These are phyloP conservation scores for Phasianus colchicus DNA, from an alignment of 2,113 vertebrate genomes.

Conservation along the genomic window DNA sequence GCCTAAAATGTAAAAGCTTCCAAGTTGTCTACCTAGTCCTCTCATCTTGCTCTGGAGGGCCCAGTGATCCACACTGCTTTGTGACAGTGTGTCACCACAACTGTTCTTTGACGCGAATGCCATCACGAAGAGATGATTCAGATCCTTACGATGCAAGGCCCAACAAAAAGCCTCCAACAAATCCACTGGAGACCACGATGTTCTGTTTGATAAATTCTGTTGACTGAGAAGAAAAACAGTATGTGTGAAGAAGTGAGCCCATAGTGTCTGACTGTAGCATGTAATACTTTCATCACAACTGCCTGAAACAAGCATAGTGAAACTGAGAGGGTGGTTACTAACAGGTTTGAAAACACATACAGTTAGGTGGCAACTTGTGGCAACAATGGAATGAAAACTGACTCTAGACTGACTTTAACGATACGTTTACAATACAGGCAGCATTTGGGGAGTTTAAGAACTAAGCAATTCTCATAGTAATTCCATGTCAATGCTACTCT, in stretches of 20 bases:
- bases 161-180: conserved; percentile 95
- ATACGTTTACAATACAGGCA: background rate
- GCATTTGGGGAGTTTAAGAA: background rate
- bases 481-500: background rate
- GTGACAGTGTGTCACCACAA: background rate
- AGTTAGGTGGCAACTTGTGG: background rate
- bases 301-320: background rate
- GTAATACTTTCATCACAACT: background rate
- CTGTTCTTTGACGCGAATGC: background rate
- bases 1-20: conserved; percentile 72
- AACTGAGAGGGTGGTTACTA: background rate
- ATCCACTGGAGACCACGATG: conserved; percentile 94
- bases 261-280: background rate
- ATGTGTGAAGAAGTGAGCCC: background rate
- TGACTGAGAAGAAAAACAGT: conserved; percentile 81
- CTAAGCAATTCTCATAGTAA: background rate
- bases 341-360: background rate
- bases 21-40: conserved; percentile 58
- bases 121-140: background rate
- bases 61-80: background rate
- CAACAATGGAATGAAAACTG: background rate
- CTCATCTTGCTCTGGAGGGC: conserved; percentile 30
- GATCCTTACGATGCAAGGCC: conserved; percentile 91
- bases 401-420: background rate
- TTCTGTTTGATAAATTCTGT: conserved; percentile 98